Percentiles rank a stretch among this genome's conserved stretches.
These are phyloP conservation scores for Philereme vetulata DNA, from an alignment of 2,888 invertebrate genomes.

Conservation along the genomic window DNA sequence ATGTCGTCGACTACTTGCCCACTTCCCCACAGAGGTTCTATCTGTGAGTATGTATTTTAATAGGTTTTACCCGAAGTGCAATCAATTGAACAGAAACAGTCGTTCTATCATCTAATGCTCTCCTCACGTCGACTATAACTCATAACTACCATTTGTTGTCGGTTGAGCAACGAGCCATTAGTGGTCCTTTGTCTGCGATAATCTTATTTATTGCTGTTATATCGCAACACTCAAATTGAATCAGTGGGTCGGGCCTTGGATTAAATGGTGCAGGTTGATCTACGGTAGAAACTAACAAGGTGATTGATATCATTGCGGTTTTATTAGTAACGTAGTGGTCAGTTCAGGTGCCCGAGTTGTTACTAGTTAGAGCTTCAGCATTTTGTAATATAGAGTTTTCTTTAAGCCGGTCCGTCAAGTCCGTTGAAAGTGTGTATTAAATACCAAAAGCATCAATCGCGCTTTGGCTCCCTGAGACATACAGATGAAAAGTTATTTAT, in stretches of 20 bases:
- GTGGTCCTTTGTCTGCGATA: conserved; percentile 30
- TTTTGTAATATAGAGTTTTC: too few relatives aligned
- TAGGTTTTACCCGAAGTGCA: conserved; percentile 6
- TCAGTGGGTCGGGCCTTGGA: conserved; percentile 33
- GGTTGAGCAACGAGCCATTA: conserved; percentile 31
- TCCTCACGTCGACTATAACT: conserved; percentile 40
- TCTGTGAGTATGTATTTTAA: conserved; percentile 5
- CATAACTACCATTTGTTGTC: conserved; percentile 35
- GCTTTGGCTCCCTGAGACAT: too few relatives aligned
- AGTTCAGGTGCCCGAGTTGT: too few relatives aligned
- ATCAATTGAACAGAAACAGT: conserved; percentile 20
- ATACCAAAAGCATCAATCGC: too few relatives aligned
- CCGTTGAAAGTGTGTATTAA: too few relatives aligned
- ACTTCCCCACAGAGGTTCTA: too few relatives aligned
- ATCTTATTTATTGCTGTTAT: conserved; percentile 33
- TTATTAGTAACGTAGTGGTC: not conserved
- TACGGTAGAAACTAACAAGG: conserved; percentile 20
- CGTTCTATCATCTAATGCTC: conserved; percentile 29
- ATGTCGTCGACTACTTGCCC: too few relatives aligned
- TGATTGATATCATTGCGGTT: conserved; percentile 28
- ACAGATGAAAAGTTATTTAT: too few relatives aligned
- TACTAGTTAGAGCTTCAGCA: too few relatives aligned
- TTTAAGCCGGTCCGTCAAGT: too few relatives aligned
- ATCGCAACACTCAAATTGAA: conserved; percentile 31
- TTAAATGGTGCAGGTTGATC: conserved; percentile 26